Base-by-base conservation (phyloP, 2,888 invertebrate species). In the Nemotelus nigrinus region DNA sequence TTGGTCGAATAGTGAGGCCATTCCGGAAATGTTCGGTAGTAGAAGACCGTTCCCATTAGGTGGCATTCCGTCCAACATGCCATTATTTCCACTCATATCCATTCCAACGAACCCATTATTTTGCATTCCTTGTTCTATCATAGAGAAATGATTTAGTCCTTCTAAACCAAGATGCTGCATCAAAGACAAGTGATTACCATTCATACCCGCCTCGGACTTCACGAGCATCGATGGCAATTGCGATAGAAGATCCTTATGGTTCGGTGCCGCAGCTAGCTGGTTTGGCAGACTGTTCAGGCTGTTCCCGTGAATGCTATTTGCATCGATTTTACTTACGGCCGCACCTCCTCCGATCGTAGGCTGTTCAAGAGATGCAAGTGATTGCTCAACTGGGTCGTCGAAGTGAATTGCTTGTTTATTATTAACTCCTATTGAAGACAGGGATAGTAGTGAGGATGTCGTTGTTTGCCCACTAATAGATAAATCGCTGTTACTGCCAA, bases 371-470 rank as follows among this genome's bases (percentile, higher is more conserved):
- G 91, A 92, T 68, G 93, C 93, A 82, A 93, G 88, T 76, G 92
- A 92, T 82, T 92, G 90, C 86, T 93, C 93, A 82, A 93, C 89
- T 41, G 93, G 92, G 85, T 93, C 93, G 78, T 92, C 90, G 84
- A 88, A 90, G 80, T 87, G 86, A 75, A 86, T 85, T 81, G 87
- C 87, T 67, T 85, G 85, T 86, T 83, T 58, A 84, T 82, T 55
- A 84, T 82, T 72, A 83, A 83, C 57, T 85, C 80, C 80, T 57
- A 78, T 67, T n/a, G 80, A 78, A 77, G 79, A 68, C 53, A 78
- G 80, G 77, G 79, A 77, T 72, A 79, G 65, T 70, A 78, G 78
- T 77, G 80, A 80, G 58, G 79, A 76, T 74, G 80, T 53, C 50
- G 80, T 77, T 78, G 80, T 76, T 77, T 78, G 80, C 25, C 78